These are phyloP conservation scores for Caenorhabditis wallacei DNA, from an alignment of 2,888 invertebrate species.

Conservation along the genomic window DNA sequence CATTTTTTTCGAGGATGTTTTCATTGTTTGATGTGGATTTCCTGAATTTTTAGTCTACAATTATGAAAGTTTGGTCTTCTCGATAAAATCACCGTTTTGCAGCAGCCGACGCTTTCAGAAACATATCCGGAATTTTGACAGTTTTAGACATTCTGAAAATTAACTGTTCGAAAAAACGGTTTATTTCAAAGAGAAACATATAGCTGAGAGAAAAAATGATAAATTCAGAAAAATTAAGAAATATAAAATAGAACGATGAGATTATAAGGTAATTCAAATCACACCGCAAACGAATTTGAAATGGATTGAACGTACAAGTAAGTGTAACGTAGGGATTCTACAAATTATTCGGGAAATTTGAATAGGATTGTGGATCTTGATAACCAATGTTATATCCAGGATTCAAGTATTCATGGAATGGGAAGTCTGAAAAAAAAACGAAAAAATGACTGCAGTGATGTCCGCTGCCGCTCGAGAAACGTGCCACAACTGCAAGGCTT, in stretches of 20 bases:
- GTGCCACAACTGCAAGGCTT: too few relatives aligned
- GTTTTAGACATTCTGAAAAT: constrained; percentile 43
- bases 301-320: background rate
- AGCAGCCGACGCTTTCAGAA: constrained; percentile 51
- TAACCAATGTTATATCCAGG: background rate
- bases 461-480: too few relatives aligned
- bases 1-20: background rate
- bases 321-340: background rate
- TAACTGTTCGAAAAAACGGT: background rate
- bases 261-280: background rate
- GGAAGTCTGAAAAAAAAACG: background rate
- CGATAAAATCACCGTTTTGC: constrained; percentile 40
- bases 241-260: background rate
- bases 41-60: too few relatives aligned
- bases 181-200: background rate
- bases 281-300: too few relatives aligned
- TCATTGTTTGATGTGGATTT: constrained; percentile 14
- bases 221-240: background rate
- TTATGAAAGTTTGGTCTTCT: too few relatives aligned
- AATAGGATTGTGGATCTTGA: background rate
- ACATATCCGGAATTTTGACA: constrained; percentile 65
- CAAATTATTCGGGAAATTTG: background rate
- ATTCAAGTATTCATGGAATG: background rate
- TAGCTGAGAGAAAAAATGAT: background rate
- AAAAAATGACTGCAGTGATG: too few relatives aligned